Conservation (phyloP, 2,797 vertebrate genomes). For the Odontamblyopus rebecca region DNA sequence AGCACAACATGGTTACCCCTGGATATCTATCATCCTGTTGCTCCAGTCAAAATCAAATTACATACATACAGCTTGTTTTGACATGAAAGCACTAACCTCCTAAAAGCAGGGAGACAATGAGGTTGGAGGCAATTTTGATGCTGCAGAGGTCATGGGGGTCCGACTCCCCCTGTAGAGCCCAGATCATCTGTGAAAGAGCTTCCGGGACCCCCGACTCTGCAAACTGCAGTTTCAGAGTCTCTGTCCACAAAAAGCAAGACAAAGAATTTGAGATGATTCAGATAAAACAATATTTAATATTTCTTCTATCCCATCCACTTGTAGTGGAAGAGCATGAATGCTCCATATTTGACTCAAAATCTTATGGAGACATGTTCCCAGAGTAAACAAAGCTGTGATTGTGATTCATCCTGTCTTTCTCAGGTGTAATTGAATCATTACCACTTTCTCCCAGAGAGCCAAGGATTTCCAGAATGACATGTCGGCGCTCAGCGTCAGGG, state of each 20-base stretch:
- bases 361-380: background rate
- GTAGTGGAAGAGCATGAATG: background rate
- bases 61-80: background rate
- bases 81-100: slow-evolving; percentile 77
- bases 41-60: background rate
- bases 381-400: no score
- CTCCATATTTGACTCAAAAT: background rate
- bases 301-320: background rate
- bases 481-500: slow-evolving; percentile 83
- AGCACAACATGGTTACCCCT: background rate
- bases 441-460: slow-evolving; percentile 86
- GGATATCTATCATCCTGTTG: background rate
- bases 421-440: slow-evolving; percentile 54
- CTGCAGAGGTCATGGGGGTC: slow-evolving; percentile 85
- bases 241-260: slow-evolving; percentile 59
- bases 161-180: slow-evolving; percentile 75
- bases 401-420: no score
- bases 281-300: background rate
- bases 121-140: slow-evolving; percentile 89
- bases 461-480: slow-evolving; percentile 87
- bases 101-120: slow-evolving; percentile 87
- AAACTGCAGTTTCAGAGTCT: slow-evolving; percentile 86
- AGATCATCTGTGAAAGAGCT: slow-evolving; percentile 83
- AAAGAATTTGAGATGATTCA: background rate
- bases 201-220: slow-evolving; percentile 85